Base-by-base conservation (phyloP, 2,888 invertebrate species). In the Caenorhabditis virilis region DNA sequence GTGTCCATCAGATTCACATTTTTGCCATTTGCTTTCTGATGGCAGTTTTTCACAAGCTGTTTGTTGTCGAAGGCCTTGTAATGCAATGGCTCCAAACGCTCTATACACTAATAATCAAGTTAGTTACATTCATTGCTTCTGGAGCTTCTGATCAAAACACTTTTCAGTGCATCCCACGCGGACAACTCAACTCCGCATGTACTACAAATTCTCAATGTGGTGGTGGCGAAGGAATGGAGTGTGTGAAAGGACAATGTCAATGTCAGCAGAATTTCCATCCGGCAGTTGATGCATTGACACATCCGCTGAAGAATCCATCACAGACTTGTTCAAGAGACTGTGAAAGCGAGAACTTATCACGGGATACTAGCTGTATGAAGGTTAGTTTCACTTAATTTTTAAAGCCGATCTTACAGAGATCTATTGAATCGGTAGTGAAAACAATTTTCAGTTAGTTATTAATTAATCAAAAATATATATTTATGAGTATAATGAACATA, bases 151-250 rank as follows among this genome's bases (percentile, higher is more conserved):
- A n/a, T n/a, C n/a, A n/a, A n/a, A n/a, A n/a, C n/a, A n/a, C n/a
- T n/a, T n/a, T n/a, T n/a, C n/a, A n/a, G 47, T 82, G 82, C 55
- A 76, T 82, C 30, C 72, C 82, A 20, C 74, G 82, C 26, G 80
- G 80, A 2, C 82, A 82, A 57, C 72, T 82, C 30, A 74, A 76
- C 50, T 67, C 77, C 7, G 76, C 72, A 15, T 82, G 82, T 54
- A 61, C 64, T 1, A 50, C 72, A 9, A 72, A 81, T 55, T 79
- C 80, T 30, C 81, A 82, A 49, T 82, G 82, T 46, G 82, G 78
- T 15, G 82, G 79, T n/a, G 79, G 77, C 20, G 80, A 82, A 42
- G 79, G 79, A 25, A 82, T 82, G 82, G 76, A 78, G 26, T 82
- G 82, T 54, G 55, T 73, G 42, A 74, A 72, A 49, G 79, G 80